A percentile compares a stretch with the other conserved stretches of the same genome.
Evolutionary conservation across 2,888 invertebrate species (phyloP).

Genomic region (Tortricodes alternella): DNA sequence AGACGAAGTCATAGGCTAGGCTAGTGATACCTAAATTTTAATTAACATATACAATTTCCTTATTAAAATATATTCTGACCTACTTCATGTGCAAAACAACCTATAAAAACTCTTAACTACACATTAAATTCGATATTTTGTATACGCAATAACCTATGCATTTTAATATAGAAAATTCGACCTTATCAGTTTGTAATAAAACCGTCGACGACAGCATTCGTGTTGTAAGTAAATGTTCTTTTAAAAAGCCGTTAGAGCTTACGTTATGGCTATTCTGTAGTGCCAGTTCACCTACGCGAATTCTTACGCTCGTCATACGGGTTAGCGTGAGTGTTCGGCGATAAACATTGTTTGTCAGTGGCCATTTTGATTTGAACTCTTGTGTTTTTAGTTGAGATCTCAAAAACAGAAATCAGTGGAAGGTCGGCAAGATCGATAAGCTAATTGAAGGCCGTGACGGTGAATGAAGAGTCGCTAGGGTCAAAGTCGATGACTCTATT

Average conservation of each 20-base stretch:
- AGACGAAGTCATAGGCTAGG: too few species aligned
- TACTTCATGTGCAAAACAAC: conserved; percentile 1
- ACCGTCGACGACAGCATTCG: background rate
- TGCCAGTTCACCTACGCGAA: conserved; percentile 37
- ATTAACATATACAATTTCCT: too few species aligned
- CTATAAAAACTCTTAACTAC: background rate
- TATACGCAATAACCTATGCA: background rate
- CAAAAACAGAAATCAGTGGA: too few species aligned
- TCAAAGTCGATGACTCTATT: too few species aligned
- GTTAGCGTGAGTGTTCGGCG: conserved; percentile 16
- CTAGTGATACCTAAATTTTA: too few species aligned
- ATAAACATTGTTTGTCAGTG: conserved; percentile 4
- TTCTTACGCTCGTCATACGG: conserved; percentile 32
- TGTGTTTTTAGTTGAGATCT: too few species aligned
- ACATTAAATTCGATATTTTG: background rate
- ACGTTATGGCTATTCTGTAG: conserved; percentile 18
- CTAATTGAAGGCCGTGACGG: too few species aligned
- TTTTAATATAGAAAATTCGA: background rate
- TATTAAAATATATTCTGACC: conserved; percentile 20
- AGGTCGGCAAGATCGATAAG: too few species aligned
- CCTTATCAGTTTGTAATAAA: background rate
- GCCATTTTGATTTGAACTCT: background rate
- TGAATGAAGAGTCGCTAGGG: too few species aligned
- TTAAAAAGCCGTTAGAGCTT: conserved; percentile 21
- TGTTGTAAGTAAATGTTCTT: background rate